phyloP scores from a whole-genome alignment of 2,888 invertebrate species.

The Emmelina monodactyla region DNA sequence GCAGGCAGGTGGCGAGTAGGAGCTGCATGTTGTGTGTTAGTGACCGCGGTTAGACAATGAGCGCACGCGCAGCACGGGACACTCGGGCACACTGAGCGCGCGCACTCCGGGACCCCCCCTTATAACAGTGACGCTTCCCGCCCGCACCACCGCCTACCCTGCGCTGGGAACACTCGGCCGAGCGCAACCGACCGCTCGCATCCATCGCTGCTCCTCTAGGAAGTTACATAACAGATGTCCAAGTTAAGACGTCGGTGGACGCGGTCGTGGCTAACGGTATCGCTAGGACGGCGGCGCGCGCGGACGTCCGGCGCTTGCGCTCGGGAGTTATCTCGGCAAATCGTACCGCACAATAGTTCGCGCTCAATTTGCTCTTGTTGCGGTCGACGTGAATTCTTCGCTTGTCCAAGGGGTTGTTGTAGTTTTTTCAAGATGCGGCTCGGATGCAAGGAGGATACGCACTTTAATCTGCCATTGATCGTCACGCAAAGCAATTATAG shows the following conservation, averaged over 20 bases:
- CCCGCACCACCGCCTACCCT: conserved; percentile 38
- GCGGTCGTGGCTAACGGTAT: no score
- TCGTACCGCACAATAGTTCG: conserved; percentile 62
- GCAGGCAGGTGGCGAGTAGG: conserved; percentile 61
- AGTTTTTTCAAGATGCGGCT: conserved; percentile 44
- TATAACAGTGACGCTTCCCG: conserved; percentile 60
- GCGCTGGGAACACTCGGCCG: conserved; percentile 19
- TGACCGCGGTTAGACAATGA: conserved; percentile 33
- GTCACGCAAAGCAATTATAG: conserved; percentile 32
- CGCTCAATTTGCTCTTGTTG: conserved; percentile 65
- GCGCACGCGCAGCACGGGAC: conserved; percentile 58
- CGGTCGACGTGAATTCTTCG: conserved; percentile 57
- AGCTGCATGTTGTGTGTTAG: conserved; percentile 43
- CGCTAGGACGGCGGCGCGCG: conserved; percentile 17
- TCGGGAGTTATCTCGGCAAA: conserved; percentile 58
- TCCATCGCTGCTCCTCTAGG: conserved; percentile 18
- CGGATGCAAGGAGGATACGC: conserved; percentile 30
- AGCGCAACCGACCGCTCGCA: conserved; percentile 32
- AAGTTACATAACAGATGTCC: background rate
- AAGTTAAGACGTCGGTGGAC: background rate
- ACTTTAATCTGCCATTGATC: conserved; percentile 37
- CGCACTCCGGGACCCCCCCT: conserved; percentile 59
- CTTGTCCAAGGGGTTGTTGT: conserved; percentile 51
- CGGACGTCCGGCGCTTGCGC: conserved; percentile 29
- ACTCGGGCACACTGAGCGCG: conserved; percentile 63